These are phyloP conservation scores for Etia nguti DNA, from an alignment of 2,113 vertebrate genomes.

Conservation along the genomic window DNA sequence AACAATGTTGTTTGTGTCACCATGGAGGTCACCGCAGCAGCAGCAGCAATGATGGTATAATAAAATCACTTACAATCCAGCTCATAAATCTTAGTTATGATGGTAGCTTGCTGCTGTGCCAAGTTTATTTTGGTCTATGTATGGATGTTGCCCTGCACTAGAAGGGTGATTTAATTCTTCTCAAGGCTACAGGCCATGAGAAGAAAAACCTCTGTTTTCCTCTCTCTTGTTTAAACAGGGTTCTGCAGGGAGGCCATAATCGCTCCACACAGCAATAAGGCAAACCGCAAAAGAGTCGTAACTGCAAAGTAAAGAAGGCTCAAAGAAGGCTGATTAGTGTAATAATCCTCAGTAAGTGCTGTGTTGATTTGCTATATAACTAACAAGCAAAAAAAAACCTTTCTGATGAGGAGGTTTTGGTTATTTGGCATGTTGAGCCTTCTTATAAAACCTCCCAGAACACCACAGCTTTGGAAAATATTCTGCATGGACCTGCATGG, in stretches of 20 bases:
- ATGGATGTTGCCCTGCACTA: not conserved
- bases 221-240: not conserved
- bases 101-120: not conserved
- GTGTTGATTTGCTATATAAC: not conserved
- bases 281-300: not conserved
- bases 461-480: slow-evolving; percentile 17
- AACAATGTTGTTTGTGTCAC: slow-evolving; percentile 1
- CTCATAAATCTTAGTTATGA: slow-evolving; percentile 15
- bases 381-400: not conserved
- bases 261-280: not conserved
- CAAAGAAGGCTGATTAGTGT: not conserved
- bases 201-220: not conserved
- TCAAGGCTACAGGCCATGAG: not conserved
- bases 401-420: not conserved
- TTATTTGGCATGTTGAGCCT: not conserved
- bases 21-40: not conserved
- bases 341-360: not conserved
- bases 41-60: not conserved
- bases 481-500: not conserved
- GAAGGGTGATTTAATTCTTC: not conserved
- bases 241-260: not conserved
- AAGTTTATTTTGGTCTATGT: not conserved
- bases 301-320: not conserved
- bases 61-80: not conserved
- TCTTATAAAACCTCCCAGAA: slow-evolving; percentile 10